Base-by-base conservation (phyloP, 1,140 invertebrate genomes). In the Hylaeus volcanicus region DNA sequence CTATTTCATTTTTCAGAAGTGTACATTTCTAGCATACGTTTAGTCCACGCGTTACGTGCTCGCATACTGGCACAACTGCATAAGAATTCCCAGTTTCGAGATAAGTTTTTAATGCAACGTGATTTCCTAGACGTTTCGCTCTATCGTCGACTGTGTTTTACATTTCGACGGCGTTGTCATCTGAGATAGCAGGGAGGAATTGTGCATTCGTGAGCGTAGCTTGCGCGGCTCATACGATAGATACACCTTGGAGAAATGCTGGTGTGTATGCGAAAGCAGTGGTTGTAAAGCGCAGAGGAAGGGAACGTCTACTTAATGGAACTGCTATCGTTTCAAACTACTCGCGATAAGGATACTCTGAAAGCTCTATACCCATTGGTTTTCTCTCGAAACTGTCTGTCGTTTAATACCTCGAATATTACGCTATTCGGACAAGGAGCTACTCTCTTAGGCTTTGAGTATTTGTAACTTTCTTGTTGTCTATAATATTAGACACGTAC, bases 251-350 rank as follows among this genome's bases (percentile, higher is more conserved):
- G 45, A 15, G 61, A 61, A 14, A 48, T 15, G 3, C 9, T 1
- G 6, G 61, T 39, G 73, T 55, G 48, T 26, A 48, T 55, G 73
- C 45, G 70, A 61, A 72, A 64, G 73, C 73, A 53, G 43, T 56
- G 48, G 64, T 48, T 43, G 68, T 26, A 64, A 70, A 64, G 60
- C 26, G 68, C 48, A 14, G 12, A 1, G 55, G 53, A n/a, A 60
- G 15, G 41, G 64, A 66, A 56, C 48, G 64, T 76, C 56, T 78
- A 71, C 37, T 78, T 78, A 80, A 80, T 66, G 55, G 53, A 58
- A 68, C 41, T 45, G 60, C 51, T 64, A 55, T 64, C 76, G 69
- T 79, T 55, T 37, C 68, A 11, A 64, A 66, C 53, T 71, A 53
- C 48, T 71, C 75, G 53, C 51, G 78, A 60, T 74, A 68, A 45